Conservation (phyloP, 2,888 invertebrate genomes). For the Callimorpha dominula region DNA sequence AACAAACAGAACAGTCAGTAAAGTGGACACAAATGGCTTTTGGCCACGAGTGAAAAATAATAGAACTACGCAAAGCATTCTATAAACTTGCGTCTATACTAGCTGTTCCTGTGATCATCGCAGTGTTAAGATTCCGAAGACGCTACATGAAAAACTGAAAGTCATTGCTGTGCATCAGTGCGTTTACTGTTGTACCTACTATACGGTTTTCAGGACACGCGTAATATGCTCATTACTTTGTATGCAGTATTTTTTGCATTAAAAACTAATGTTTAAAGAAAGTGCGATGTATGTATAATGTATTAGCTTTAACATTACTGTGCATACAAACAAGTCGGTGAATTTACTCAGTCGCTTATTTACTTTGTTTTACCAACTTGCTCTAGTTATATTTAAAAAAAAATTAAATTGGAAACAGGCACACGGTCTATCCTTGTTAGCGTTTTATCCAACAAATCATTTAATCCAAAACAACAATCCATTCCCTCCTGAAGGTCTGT, state of each 20-base stretch:
- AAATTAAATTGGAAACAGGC: background rate
- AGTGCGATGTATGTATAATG: conserved; percentile 48
- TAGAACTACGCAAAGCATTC: background rate
- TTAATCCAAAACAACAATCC: too few relatives aligned
- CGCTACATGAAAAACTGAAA: conserved; percentile 76
- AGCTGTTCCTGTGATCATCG: conserved; percentile 74
- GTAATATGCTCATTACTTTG: conserved; percentile 36
- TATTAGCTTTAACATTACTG: conserved; percentile 20
- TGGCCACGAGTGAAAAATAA: background rate
- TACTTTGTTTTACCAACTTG: background rate
- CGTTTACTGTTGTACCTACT: conserved; percentile 53
- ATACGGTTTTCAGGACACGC: conserved; percentile 71
- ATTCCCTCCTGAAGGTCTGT: background rate
- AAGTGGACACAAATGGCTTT: background rate
- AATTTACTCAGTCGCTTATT: background rate
- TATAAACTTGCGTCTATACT: conserved; percentile 71
- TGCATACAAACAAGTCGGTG: background rate
- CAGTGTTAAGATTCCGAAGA: conserved; percentile 78
- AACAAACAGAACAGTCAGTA: too few relatives aligned
- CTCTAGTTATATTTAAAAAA: too few relatives aligned
- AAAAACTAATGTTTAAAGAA: conserved; percentile 33
- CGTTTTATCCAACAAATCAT: too few relatives aligned
- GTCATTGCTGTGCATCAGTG: conserved; percentile 59
- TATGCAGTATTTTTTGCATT: conserved; percentile 28
- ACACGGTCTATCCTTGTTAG: background rate